These are phyloP conservation scores for Leptatherina wallacei DNA, from an alignment of 2,797 vertebrate species.

Conservation along the genomic window DNA sequence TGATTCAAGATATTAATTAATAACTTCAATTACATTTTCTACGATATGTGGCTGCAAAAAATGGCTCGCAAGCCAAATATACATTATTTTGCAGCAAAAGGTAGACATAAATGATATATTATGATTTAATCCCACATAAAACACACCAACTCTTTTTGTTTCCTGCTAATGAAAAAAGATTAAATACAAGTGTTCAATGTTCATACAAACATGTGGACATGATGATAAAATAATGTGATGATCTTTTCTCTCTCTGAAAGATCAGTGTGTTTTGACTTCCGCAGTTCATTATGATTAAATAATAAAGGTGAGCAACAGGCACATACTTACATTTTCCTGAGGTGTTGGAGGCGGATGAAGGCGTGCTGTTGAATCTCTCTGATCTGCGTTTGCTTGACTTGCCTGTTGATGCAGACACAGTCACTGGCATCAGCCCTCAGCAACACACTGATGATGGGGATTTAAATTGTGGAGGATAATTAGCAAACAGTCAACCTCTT, in stretches of 20 bases:
- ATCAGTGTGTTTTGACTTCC: constrained; percentile 65
- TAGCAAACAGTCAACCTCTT: neutral
- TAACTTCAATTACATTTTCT: neutral
- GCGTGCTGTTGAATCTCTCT: constrained; percentile 36
- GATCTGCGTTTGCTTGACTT: constrained; percentile 50
- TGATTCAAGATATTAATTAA: neutral
- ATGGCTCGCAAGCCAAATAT: neutral
- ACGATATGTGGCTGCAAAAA: neutral
- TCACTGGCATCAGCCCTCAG: neutral
- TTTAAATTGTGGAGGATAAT: neutral
- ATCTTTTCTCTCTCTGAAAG: constrained; percentile 23
- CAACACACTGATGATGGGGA: neutral
- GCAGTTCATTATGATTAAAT: constrained; percentile 62
- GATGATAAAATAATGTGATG: neutral
- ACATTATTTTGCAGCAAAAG: neutral
- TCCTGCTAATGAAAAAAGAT: neutral
- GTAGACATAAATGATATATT: neutral
- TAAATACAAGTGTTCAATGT: too few species aligned
- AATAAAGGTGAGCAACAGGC: constrained; percentile 52
- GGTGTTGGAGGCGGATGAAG: constrained; percentile 50
- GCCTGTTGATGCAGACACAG: constrained; percentile 56
- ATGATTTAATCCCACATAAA: too few species aligned
- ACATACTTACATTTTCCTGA: constrained; percentile 67
- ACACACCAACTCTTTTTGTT: neutral
- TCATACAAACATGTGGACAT: neutral